phyloP scores from a whole-genome alignment of 2,797 vertebrate genomes.

The Todus mexicanus region DNA sequence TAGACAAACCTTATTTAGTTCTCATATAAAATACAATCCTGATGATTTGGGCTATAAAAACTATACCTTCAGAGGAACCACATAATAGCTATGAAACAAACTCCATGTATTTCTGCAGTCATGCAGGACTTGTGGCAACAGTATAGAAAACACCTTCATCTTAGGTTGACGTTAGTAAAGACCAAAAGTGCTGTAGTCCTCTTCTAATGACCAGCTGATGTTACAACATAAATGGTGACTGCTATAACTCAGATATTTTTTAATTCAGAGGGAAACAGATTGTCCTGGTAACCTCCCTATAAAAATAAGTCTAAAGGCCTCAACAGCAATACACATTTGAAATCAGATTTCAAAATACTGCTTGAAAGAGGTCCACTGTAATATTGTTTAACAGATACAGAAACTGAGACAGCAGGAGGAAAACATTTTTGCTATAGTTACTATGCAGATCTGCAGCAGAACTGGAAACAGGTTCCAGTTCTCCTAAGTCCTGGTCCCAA shows the following conservation, averaged over 20 bases:
- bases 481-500: not conserved
- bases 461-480: not conserved
- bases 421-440: not conserved
- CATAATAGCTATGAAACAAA: not conserved
- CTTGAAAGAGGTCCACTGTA: not conserved
- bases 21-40: not conserved
- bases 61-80: not conserved
- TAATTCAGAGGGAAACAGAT: not conserved
- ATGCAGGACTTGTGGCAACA: not conserved
- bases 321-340: not conserved
- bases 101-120: not conserved
- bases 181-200: not conserved
- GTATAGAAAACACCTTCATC: not conserved
- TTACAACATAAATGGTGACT: not conserved
- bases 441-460: not conserved
- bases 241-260: not conserved
- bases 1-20: not conserved
- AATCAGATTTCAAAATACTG: not conserved
- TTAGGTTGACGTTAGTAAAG: not conserved
- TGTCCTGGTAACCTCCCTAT: not conserved
- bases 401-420: not conserved
- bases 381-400: not conserved
- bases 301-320: not conserved
- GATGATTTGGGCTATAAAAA: not conserved
- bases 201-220: not conserved